A percentile compares a stretch with the other conserved stretches of the same genome.
Conservation (phyloP, 2,113 vertebrate genomes). For the Hyperoodon ampullatus region DNA sequence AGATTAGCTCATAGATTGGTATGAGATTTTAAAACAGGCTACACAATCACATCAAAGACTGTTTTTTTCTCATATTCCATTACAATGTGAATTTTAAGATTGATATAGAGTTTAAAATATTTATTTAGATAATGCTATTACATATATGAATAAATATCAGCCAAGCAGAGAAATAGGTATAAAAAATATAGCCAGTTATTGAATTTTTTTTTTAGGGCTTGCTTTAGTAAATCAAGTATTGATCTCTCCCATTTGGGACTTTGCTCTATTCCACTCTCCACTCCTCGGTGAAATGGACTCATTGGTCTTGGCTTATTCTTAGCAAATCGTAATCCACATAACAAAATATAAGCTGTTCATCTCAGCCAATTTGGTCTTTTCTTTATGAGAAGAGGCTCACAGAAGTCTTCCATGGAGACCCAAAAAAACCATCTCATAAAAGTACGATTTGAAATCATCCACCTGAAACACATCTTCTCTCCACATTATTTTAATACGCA, state of each 20-base stretch:
- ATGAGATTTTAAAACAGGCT: conserved; percentile 56
- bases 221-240: conserved; percentile 70
- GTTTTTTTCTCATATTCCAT: conserved; percentile 48
- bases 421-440: background rate
- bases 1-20: conserved; percentile 60
- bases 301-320: conserved; percentile 34
- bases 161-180: conserved; percentile 39
- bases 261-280: conserved; percentile 1
- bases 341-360: conserved; percentile 55
- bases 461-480: background rate
- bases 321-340: background rate
- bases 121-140: conserved; percentile 58
- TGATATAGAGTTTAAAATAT: conserved; percentile 37
- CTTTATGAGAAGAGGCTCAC: background rate
- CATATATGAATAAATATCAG: conserved; percentile 17
- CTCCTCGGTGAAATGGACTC: conserved; percentile 58
- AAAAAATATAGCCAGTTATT: conserved; percentile 53
- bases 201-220: conserved; percentile 66
- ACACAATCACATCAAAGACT: background rate
- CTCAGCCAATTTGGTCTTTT: conserved; percentile 11
- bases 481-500: background rate
- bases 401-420: background rate
- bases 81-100: conserved; percentile 50
- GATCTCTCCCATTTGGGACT: conserved; percentile 30
- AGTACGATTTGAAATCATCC: background rate